phyloP scores from a whole-genome alignment of 2,797 vertebrate genomes.

The Limosa lapponica region DNA sequence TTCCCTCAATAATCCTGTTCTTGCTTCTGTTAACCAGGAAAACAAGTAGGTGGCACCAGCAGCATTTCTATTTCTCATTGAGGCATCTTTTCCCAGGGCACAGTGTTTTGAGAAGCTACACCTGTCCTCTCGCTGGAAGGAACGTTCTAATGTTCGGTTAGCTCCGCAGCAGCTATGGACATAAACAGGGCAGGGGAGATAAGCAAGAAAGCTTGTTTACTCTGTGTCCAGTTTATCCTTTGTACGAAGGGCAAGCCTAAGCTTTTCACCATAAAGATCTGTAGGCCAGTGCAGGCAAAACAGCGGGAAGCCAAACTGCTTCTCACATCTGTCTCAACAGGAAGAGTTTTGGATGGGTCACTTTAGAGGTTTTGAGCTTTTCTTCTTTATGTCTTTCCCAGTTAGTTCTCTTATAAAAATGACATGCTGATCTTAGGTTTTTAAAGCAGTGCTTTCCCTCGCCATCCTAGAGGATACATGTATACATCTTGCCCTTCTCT shows the following conservation, averaged over 20 bases:
- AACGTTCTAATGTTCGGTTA: neutral
- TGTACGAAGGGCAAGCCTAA: neutral
- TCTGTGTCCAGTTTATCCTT: neutral
- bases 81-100: neutral
- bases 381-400: neutral
- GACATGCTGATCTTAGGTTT: neutral
- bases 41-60: neutral
- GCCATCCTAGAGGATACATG: slow-evolving; percentile 77
- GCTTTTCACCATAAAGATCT: neutral
- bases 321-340: neutral
- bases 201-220: neutral
- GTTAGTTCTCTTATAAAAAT: neutral
- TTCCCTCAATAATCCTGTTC: no score
- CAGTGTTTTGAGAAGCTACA: neutral
- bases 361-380: neutral
- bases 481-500: slow-evolving; percentile 74
- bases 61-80: neutral
- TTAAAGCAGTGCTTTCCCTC: slow-evolving; percentile 60
- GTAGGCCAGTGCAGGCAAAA: neutral
- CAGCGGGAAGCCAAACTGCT: neutral
- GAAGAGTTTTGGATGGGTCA: neutral
- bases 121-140: neutral
- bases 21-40: no score
- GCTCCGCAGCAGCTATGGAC: neutral
- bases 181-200: neutral